phyloP scores from a whole-genome alignment of 1,140 invertebrate species.

The Thaumatotibia leucotreta region DNA sequence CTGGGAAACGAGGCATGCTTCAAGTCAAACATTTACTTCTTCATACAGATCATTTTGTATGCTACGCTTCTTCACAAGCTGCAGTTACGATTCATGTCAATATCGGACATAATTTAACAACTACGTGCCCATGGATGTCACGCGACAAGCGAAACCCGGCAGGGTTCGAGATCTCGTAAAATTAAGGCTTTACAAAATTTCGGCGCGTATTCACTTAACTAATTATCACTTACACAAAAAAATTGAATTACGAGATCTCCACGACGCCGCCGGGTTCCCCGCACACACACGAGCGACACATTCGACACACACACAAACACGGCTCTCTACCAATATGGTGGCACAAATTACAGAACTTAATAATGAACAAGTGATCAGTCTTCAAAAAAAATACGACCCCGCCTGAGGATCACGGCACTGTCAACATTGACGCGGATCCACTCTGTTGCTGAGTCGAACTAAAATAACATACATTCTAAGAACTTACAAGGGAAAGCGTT shows the following conservation, averaged over 20 bases:
- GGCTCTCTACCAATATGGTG: slow-evolving; percentile 55
- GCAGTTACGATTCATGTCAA: neutral
- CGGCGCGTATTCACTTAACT: neutral
- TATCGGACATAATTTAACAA: neutral
- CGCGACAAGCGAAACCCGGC: neutral
- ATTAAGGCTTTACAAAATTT: neutral
- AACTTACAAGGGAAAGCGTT: slow-evolving; percentile 52
- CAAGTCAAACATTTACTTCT: neutral
- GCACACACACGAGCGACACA: slow-evolving; percentile 45
- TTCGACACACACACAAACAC: slow-evolving; percentile 52
- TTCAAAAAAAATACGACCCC: slow-evolving; percentile 61
- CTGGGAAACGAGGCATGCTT: neutral
- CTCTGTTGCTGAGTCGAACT: slow-evolving; percentile 70
- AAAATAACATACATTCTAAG: slow-evolving; percentile 45
- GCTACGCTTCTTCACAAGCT: neutral
- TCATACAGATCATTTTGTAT: neutral
- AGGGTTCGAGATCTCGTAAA: neutral
- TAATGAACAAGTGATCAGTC: slow-evolving; percentile 75
- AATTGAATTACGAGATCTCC: neutral
- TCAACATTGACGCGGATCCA: slow-evolving; percentile 38
- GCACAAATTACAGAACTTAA: slow-evolving; percentile 71
- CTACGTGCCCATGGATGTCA: neutral
- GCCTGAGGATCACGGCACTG: slow-evolving; percentile 40
- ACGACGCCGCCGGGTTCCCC: neutral
- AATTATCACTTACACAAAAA: neutral